A percentile compares a stretch with the other conserved stretches of the same genome.
Conservation (phyloP, 2,797 vertebrate genomes). For the Rhadinocentrus ornatus region DNA sequence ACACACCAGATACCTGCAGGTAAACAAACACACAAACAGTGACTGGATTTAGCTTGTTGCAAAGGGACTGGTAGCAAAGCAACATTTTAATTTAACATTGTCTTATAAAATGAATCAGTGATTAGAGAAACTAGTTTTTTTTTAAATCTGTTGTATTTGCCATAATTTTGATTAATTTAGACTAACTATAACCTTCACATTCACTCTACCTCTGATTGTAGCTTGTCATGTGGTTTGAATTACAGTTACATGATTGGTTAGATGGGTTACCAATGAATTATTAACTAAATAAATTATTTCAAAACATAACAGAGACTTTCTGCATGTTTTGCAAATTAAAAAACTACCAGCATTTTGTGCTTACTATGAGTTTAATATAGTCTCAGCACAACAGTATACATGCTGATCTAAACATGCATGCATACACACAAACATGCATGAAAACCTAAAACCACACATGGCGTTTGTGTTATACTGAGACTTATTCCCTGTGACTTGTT, state of each 20-base stretch:
- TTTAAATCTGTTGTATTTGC: no score
- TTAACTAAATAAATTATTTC: no score
- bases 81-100: no score
- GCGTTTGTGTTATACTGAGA: background rate
- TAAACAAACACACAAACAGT: constrained; percentile 49
- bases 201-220: background rate
- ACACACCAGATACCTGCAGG: constrained; percentile 84
- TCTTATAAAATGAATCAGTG: background rate
- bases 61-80: background rate
- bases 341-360: background rate
- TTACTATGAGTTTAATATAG: no score
- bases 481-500: background rate
- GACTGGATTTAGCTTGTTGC: background rate
- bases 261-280: background rate
- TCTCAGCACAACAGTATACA: no score
- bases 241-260: background rate
- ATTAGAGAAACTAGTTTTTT: background rate
- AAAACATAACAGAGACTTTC: no score
- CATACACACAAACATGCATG: background rate
- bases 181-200: background rate
- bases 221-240: background rate
- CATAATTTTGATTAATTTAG: background rate
- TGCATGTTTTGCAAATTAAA: no score
- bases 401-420: no score
- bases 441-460: background rate